Percentiles rank a stretch among this genome's conserved stretches.
Evolutionary conservation across 2,888 invertebrate genomes (phyloP).

Genomic region (Ctenicera cuprea): DNA sequence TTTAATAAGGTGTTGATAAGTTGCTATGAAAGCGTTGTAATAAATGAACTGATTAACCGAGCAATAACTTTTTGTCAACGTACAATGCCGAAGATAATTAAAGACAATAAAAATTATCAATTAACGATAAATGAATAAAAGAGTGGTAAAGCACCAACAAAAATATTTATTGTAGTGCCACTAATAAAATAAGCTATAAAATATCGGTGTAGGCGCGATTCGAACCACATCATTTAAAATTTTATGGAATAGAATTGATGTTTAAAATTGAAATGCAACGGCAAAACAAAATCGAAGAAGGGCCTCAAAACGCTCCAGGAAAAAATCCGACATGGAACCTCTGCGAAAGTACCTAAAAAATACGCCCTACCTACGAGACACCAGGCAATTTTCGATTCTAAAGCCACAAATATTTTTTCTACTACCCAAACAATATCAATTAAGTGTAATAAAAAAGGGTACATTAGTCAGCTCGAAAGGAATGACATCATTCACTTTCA

Average conservation of each 20-base stretch:
- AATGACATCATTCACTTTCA: constrained; percentile 4
- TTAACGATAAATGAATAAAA: not conserved
- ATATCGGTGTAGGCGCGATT: not conserved
- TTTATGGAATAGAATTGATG: too few species aligned
- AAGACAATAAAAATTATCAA: constrained; percentile 10
- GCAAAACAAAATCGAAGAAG: too few species aligned
- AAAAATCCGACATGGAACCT: too few species aligned
- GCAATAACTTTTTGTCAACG: constrained; percentile 3
- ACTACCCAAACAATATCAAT: too few species aligned
- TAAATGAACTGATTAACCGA: not conserved
- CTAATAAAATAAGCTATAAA: constrained; percentile 3
- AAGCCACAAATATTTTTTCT: too few species aligned
- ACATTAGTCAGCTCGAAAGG: not conserved
- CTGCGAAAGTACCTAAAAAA: too few species aligned
- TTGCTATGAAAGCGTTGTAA: not conserved
- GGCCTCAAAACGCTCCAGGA: too few species aligned
- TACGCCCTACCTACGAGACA: too few species aligned
- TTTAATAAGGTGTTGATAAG: too few species aligned
- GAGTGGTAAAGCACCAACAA: not conserved
- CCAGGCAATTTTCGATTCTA: too few species aligned
- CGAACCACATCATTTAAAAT: not conserved
- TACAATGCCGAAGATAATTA: constrained; percentile 8
- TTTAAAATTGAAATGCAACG: too few species aligned
- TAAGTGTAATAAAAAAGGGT: too few species aligned
- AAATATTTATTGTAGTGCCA: constrained; percentile 7